A percentile compares a stretch with the other conserved stretches of the same genome.
Evolutionary conservation across 1,140 invertebrate genomes (phyloP).

Genomic region (Archegozetes longisetosus): DNA sequence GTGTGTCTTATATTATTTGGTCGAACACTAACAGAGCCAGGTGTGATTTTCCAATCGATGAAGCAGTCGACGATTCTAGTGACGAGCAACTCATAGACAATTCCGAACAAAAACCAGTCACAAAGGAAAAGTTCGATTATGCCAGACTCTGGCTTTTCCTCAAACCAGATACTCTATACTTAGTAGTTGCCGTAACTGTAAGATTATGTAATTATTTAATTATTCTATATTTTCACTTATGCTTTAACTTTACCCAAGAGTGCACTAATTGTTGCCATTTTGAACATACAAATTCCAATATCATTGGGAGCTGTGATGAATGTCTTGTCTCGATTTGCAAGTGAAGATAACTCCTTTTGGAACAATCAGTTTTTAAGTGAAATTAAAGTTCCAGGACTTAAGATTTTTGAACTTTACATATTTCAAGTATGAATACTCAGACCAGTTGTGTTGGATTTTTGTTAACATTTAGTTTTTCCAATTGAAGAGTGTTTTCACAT

Average conservation of each 20-base stretch:
- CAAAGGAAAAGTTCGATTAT: background rate
- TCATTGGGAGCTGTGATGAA: slow-evolving; percentile 58
- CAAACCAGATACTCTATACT: slow-evolving; percentile 4
- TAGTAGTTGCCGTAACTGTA: slow-evolving; percentile 4
- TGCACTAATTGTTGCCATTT: slow-evolving; percentile 53
- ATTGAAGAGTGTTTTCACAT: slow-evolving; percentile 63
- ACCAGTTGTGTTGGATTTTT: slow-evolving; percentile 1
- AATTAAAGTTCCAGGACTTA: slow-evolving; percentile 45
- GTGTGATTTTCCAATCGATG: too few relatives aligned
- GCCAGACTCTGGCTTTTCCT: background rate
- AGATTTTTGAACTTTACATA: slow-evolving; percentile 46
- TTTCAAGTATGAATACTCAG: slow-evolving; percentile 38
- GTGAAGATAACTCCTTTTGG: slow-evolving; percentile 19
- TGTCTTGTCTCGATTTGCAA: slow-evolving; percentile 38
- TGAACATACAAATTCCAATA: slow-evolving; percentile 65
- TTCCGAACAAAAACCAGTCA: background rate
- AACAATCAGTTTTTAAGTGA: slow-evolving; percentile 37
- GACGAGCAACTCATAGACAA: background rate
- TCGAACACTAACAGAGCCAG: too few relatives aligned
- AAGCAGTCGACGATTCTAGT: background rate
- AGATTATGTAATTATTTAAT: background rate
- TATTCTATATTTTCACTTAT: background rate
- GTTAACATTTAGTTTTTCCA: slow-evolving; percentile 14
- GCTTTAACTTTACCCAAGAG: slow-evolving; percentile 39
- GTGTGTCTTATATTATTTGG: background rate